These are phyloP conservation scores for Boloria euphrosyne DNA, from an alignment of 2,888 invertebrate genomes.

Conservation along the genomic window DNA sequence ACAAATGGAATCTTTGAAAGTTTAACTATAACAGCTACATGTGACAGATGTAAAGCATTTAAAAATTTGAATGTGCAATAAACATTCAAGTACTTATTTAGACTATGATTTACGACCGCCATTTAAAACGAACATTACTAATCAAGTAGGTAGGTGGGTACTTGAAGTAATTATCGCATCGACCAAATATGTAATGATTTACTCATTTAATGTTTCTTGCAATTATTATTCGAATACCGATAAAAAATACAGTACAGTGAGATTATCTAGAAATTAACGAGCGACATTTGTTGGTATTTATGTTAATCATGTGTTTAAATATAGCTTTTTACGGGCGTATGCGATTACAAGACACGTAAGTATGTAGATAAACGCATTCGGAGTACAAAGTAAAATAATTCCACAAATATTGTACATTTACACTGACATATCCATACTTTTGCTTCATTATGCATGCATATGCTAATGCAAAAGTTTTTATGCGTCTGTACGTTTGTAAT, in stretches of 20 bases:
- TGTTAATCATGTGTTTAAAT: slow-evolving; percentile 14
- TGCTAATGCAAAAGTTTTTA: too few relatives aligned
- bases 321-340: background rate
- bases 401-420: too few relatives aligned
- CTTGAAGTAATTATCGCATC: slow-evolving; percentile 20
- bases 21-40: background rate
- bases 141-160: slow-evolving; percentile 3
- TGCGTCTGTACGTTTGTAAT: too few relatives aligned
- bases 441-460: too few relatives aligned
- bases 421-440: too few relatives aligned
- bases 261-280: slow-evolving; percentile 7
- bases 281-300: slow-evolving; percentile 2
- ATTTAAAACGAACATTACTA: background rate
- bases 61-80: background rate
- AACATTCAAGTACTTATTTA: background rate
- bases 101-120: background rate
- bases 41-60: background rate
- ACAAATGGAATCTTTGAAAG: background rate
- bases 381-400: too few relatives aligned
- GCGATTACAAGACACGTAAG: background rate
- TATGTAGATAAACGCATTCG: too few relatives aligned
- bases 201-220: slow-evolving; percentile 4
- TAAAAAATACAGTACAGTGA: background rate
- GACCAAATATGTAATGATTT: slow-evolving; percentile 19
- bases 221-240: slow-evolving; percentile 11